phyloP scores from a whole-genome alignment of 1,140 invertebrate species.

The Drosophila sechellia region DNA sequence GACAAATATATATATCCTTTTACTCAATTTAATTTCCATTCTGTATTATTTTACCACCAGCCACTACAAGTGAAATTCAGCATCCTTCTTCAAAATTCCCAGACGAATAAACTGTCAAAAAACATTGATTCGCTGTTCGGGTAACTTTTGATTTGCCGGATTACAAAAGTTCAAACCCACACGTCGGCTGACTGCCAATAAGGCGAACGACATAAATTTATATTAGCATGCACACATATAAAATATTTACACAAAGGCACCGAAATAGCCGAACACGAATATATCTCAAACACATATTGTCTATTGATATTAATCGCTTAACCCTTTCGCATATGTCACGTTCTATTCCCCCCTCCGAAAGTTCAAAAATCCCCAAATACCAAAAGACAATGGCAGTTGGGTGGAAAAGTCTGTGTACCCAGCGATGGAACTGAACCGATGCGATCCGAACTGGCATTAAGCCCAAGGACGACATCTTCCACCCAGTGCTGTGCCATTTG shows the following conservation, averaged over 20 bases:
- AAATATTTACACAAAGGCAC: slow-evolving; percentile 12
- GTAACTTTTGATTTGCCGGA: slow-evolving; percentile 11
- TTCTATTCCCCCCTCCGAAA: slow-evolving; percentile 23
- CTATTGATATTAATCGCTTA: slow-evolving; percentile 71
- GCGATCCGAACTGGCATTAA: slow-evolving; percentile 42
- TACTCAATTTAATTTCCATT: too few relatives aligned
- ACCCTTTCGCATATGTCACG: slow-evolving; percentile 59
- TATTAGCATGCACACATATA: slow-evolving; percentile 25
- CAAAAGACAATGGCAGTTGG: slow-evolving; percentile 41
- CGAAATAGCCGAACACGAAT: slow-evolving; percentile 25
- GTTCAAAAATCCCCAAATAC: slow-evolving; percentile 14
- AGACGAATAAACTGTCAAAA: background rate
- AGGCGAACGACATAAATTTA: slow-evolving; percentile 46
- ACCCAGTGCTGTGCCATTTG: slow-evolving; percentile 55
- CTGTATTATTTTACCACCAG: too few relatives aligned
- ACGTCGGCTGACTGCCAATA: slow-evolving; percentile 28
- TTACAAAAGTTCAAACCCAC: slow-evolving; percentile 23
- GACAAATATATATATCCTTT: too few relatives aligned
- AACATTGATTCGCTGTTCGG: background rate
- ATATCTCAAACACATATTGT: slow-evolving; percentile 45
- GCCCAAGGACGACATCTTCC: slow-evolving; percentile 37
- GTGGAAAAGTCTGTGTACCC: slow-evolving; percentile 44
- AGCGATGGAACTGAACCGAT: slow-evolving; percentile 37
- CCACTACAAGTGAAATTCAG: too few relatives aligned
- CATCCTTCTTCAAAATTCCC: background rate